These are phyloP conservation scores for Portunus trituberculatus DNA, from an alignment of 1,140 invertebrate genomes.

Conservation along the genomic window DNA sequence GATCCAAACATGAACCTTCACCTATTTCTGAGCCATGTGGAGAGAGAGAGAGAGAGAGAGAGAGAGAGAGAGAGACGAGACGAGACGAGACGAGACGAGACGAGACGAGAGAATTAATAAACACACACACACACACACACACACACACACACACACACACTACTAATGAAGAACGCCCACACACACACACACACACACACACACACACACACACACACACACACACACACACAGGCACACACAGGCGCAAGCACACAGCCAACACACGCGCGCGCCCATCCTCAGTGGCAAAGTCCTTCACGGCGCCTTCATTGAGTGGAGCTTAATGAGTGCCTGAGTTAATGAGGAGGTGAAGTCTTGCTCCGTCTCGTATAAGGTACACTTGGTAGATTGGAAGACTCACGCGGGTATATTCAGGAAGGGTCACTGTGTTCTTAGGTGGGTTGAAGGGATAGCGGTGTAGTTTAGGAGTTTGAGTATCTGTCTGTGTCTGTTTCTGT, in stretches of 20 bases:
- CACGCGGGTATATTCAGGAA: background rate
- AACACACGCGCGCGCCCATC: background rate
- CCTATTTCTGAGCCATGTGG: too few species aligned
- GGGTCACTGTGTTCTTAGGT: background rate
- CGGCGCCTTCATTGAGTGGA: background rate
- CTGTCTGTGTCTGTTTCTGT: too few species aligned
- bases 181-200: background rate
- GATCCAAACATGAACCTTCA: too few species aligned
- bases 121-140: too few species aligned
- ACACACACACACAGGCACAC: background rate
- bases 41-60: too few species aligned
- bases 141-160: background rate
- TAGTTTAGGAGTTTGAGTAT: too few species aligned
- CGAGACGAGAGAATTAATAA: too few species aligned
- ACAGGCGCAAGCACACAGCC: background rate
- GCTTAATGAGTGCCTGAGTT: background rate
- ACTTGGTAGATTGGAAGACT: background rate
- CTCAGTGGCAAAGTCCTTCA: background rate
- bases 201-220: background rate
- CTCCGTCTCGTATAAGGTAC: background rate
- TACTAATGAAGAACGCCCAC: background rate
- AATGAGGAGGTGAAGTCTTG: background rate
- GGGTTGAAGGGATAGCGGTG: too few species aligned
- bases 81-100: too few species aligned
- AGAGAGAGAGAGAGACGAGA: too few species aligned